Base-by-base conservation (phyloP, 2,888 invertebrate genomes). In the Cylloceria caligata region DNA sequence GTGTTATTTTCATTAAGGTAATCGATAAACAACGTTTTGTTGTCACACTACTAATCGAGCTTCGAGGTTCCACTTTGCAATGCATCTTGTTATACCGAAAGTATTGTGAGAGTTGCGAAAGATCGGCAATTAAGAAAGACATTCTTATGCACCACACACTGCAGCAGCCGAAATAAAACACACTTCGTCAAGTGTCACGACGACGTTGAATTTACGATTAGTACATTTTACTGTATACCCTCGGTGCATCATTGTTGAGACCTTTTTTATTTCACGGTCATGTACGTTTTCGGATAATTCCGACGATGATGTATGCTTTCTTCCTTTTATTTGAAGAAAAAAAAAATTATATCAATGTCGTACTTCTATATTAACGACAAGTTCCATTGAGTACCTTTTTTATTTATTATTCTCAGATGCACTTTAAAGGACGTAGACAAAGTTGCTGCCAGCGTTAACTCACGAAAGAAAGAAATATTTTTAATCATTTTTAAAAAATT, bases 161-260 rank as follows among this genome's bases (percentile, higher is more conserved):
- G 52, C 21, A n/a, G 68, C 67, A 9, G 69, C 77, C 64, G 75
- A 83, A 83, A 84, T 83, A 74, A 80, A 83, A 75, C 67, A 27
- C 34, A 52, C 62, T 21, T 16, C 49, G n/a, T 64, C 45, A 69
- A 62, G 39, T 34, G 69, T 76, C 60, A 24, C 49, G 76, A 27
- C 64, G 57, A 55, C 49, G 30, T 72, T 72, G 76, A 73, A 81
- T 73, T 81, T 73, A 69, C 81, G 77, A 77, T 77, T n/a, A 19
- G 49, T 68, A 34, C 9, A 39, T n/a, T 69, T 57, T n/a, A 5
- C 42, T 16, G 13, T 47, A 4, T 55, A 47, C 24, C 64, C 34
- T 45, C 21, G 49, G n/a, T n/a, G 30, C 72, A 21, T 49, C 45
- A 62, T 81, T 21, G 42, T n/a, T 13, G 39, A 19, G 39, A 24